Conservation (phyloP, 2,888 invertebrate genomes). For the Dynastes tityus region DNA sequence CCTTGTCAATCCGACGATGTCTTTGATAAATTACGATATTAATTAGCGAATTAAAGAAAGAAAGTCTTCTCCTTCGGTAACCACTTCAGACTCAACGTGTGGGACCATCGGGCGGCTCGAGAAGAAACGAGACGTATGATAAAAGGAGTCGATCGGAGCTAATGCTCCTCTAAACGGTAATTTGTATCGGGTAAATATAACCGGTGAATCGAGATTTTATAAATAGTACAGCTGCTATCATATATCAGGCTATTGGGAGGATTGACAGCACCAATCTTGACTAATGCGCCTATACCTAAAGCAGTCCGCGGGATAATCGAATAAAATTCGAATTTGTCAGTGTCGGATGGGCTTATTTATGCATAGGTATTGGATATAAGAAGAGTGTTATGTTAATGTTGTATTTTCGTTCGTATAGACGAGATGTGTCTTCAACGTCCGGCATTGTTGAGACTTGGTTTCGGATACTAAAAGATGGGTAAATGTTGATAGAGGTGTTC, state of each 20-base stretch:
- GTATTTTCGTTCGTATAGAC: slow-evolving; percentile 6
- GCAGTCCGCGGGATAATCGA: slow-evolving; percentile 20
- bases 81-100: background rate
- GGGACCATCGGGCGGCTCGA: background rate
- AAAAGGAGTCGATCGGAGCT: slow-evolving; percentile 24
- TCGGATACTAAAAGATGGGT: too few species aligned
- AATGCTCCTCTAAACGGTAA: slow-evolving; percentile 40
- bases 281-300: slow-evolving; percentile 1
- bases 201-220: slow-evolving; percentile 29
- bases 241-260: slow-evolving; percentile 30
- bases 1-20: slow-evolving; percentile 17
- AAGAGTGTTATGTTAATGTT: background rate
- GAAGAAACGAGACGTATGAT: slow-evolving; percentile 15
- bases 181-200: slow-evolving; percentile 37
- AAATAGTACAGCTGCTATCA: slow-evolving; percentile 36
- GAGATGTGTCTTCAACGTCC: background rate
- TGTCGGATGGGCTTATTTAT: slow-evolving; percentile 18
- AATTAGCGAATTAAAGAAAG: slow-evolving; percentile 39
- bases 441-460: too few species aligned
- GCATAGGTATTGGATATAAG: too few species aligned
- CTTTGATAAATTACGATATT: slow-evolving; percentile 41
- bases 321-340: slow-evolving; percentile 26
- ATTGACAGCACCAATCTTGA: slow-evolving; percentile 21
- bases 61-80: too few species aligned
- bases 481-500: too few species aligned